Conservation (phyloP, 2,888 invertebrate genomes). For the Gandaritis pyraliata region DNA sequence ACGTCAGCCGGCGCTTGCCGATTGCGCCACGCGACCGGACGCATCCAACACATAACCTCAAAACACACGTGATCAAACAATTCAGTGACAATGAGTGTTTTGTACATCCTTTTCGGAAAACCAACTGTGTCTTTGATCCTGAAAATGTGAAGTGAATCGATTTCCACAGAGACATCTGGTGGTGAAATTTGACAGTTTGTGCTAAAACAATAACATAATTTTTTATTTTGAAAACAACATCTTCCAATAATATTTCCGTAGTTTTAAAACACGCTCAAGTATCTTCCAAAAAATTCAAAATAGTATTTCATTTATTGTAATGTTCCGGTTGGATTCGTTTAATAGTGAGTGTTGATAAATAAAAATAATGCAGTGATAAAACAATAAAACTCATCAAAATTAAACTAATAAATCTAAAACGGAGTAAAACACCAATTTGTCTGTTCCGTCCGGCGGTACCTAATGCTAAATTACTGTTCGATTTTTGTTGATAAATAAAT, state of each 20-base stretch:
- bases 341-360: conserved; percentile 8
- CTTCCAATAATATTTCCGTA: conserved; percentile 57
- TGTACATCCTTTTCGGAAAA: not conserved
- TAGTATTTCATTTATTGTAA: conserved; percentile 13
- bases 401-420: conserved; percentile 32
- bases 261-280: conserved; percentile 49
- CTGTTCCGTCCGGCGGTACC: conserved; percentile 1
- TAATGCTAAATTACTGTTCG: not conserved
- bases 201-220: conserved; percentile 51
- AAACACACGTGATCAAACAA: conserved; percentile 59
- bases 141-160: conserved; percentile 49
- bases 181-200: conserved; percentile 44
- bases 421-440: not conserved
- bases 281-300: conserved; percentile 43
- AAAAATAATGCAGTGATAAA: conserved; percentile 9
- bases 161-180: conserved; percentile 67
- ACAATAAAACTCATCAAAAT: conserved; percentile 6
- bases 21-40: conserved; percentile 74
- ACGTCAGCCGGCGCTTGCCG: conserved; percentile 80
- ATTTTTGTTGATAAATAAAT: not conserved
- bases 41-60: conserved; percentile 49
- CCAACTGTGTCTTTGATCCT: conserved; percentile 33
- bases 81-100: conserved; percentile 39
- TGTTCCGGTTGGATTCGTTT: conserved; percentile 4
- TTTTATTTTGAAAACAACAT: conserved; percentile 43